Conservation (phyloP, 1,140 invertebrate genomes). For the Bathynomus jamesi region DNA sequence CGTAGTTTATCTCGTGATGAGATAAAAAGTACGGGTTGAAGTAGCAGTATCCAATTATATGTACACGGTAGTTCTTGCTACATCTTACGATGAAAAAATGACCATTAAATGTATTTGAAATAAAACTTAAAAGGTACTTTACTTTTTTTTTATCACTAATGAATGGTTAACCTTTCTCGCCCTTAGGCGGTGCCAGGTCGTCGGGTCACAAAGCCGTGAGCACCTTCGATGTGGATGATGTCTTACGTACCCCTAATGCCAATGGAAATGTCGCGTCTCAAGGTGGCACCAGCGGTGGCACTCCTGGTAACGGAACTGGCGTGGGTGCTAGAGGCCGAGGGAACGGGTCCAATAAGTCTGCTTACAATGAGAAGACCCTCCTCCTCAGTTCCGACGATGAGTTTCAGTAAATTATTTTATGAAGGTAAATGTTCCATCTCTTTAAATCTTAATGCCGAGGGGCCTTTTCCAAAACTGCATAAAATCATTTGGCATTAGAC, state of each 20-base stretch:
- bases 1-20: not conserved
- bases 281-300: constrained; percentile 4
- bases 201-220: constrained; percentile 32
- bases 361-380: constrained; percentile 93
- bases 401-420: constrained; percentile 68
- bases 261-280: constrained; percentile 25
- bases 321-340: constrained; percentile 7
- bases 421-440: too few species aligned
- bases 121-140: not conserved
- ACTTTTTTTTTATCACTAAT: not conserved
- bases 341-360: constrained; percentile 24
- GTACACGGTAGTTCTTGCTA: not conserved
- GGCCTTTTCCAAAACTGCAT: too few species aligned
- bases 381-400: constrained; percentile 93
- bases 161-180: too few species aligned
- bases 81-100: not conserved
- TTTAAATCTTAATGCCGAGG: too few species aligned
- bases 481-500: too few species aligned
- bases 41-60: too few species aligned
- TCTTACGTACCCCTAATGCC: constrained; percentile 15
- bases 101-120: not conserved
- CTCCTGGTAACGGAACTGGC: constrained; percentile 16
- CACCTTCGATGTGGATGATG: constrained; percentile 34
- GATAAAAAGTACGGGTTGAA: too few species aligned
- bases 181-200: constrained; percentile 24